A percentile compares a stretch with the other conserved stretches of the same genome.
Evolutionary conservation across 2,888 invertebrate genomes (phyloP).

Genomic region (Tethea ocularis): DNA sequence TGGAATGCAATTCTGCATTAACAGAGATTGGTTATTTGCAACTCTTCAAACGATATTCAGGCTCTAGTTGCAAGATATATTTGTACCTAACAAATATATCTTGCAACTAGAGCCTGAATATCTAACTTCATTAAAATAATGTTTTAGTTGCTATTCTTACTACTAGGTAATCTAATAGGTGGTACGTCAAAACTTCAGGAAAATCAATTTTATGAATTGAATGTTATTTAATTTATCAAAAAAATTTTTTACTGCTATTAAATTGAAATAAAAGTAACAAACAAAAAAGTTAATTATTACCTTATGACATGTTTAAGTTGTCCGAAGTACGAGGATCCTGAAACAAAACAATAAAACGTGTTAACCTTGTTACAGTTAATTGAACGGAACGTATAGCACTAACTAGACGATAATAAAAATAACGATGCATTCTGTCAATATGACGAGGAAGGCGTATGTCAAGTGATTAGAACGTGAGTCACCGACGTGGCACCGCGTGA

Average conservation of each 20-base stretch:
- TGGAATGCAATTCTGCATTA: too few species aligned
- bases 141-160: too few species aligned
- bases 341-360: constrained; percentile 43
- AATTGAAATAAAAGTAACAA: not conserved
- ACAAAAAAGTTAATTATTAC: constrained; percentile 34
- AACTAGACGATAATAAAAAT: constrained; percentile 52
- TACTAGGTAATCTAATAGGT: too few species aligned
- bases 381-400: constrained; percentile 1
- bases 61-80: too few species aligned
- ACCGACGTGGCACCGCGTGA: constrained; percentile 33
- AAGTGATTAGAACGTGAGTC: constrained; percentile 50
- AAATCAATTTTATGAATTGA: not conserved
- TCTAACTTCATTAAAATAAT: too few species aligned
- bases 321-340: constrained; percentile 40
- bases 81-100: too few species aligned
- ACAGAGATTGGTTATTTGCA: too few species aligned
- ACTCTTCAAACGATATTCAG: too few species aligned
- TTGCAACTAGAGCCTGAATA: too few species aligned
- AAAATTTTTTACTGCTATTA: not conserved
- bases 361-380: constrained; percentile 7
- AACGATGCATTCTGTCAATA: constrained; percentile 51
- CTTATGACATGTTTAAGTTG: constrained; percentile 65
- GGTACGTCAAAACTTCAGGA: not conserved
- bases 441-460: constrained; percentile 64
- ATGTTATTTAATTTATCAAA: too few species aligned